Base-by-base conservation (phyloP, 2,888 invertebrate species). In the Brachycybe producta region DNA sequence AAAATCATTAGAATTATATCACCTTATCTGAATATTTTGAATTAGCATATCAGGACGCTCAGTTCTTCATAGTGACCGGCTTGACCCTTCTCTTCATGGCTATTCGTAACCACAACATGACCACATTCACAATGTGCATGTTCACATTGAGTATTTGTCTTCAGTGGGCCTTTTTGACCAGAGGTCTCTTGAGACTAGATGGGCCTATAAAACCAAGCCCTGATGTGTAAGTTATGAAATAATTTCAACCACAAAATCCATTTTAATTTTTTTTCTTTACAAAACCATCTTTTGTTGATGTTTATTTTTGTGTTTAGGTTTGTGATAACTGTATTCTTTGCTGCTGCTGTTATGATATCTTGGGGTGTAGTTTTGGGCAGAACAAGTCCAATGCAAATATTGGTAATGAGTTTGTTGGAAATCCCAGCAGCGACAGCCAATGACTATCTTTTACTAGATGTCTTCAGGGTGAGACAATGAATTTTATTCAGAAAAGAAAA, bases 351-450 rank as follows among this genome's bases (percentile, higher is more conserved):
- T 13, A 72, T 90, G 46, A 90, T 90, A 60, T 84, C 86, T 26
- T 85, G 87, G 73, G 90, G 90, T 7, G 87, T 83, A 0, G 66
- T 90, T 1, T 70, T 91, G 13, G 90, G 90, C 13, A 75, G 83
- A 55, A 80, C 83, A 2, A 81, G 84, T 43, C 82, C 82, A 53
- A 70, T 81, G 51, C 90, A 91, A 65, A 70, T 90, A 30, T 68
- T 88, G 17, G 70, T 83, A 55, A 83, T 90, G 75, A 79, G 81
- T 2, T 68, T 87, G 41, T 68, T 86, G 43, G 88, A 90, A 69
- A 76, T 82, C 39, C 75, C 75, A 4, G 66, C 84, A 5, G 86
- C 77, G 55, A 77, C 80, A 23, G 67, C 75, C 51, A 88, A 88
- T 66, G 75, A 82, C 57, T 79, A 78, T 67, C 67, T 88, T 23